Evolutionary conservation across 2,797 vertebrate species (phyloP), one percentile per base, ranked within the genome.

Genomic region (Hafferia zeledoni): DNA sequence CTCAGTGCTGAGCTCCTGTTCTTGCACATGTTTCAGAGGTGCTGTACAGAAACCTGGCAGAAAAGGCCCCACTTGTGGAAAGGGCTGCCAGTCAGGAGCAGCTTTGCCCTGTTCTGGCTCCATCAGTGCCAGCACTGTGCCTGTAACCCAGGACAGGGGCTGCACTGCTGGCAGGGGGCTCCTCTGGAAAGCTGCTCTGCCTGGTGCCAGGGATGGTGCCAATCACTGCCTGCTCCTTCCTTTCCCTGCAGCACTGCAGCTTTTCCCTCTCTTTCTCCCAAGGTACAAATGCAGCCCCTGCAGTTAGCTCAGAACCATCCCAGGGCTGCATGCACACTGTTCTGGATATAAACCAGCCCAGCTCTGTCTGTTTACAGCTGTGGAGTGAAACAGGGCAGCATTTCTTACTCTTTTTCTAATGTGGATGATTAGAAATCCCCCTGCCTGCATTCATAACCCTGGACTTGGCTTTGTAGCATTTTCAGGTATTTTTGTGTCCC

Each of bases 251-350:
- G 74, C 27, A 1, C n/a, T 77, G 12, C n/a, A 16, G 13, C 33
- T 64, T 37, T 9, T 0, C 6, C 17, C 27, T 17, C 20, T 1
- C 22, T 16, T 57, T 50, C 31, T 22, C 5, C 24, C 13, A 13
- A 25, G 39, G 47, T 77, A 39, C 59, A 77, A 83, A 41, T 24
- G 22, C 3, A 76, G 35, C n/a, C 37, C 30, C 55, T 53, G 17
- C 63, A 20, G n/a, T 20, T 35, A 33, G 10, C 72, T 69, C 46
- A 4, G 67, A 35, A 35, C 33, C 30, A n/a, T 60, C 20, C 3
- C 22, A 65, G 57, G 44, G 6, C 28, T 25, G 28, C 33, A 33
- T 19, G 1, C 0, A 0, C 19, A 10, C 28, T 35, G 13, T 14
- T 72, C 28, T 55, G 63, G 41, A 2, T 83, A 22, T 8, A 20